Conservation (phyloP, 2,888 invertebrate species). For the Aleiodes testaceus region DNA sequence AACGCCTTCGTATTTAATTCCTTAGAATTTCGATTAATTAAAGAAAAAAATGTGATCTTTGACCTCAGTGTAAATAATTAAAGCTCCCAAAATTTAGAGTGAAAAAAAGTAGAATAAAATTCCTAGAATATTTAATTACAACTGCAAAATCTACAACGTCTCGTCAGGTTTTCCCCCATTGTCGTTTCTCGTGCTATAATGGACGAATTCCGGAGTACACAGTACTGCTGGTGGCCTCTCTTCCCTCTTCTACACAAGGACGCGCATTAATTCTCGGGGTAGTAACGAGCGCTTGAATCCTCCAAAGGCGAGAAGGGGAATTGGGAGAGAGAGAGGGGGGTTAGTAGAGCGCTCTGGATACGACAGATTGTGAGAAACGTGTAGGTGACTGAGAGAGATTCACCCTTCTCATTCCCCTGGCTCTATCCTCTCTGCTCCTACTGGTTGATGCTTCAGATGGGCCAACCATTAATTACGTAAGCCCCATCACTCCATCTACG, state of each 20-base stretch:
- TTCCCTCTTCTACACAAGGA: slow-evolving; percentile 29
- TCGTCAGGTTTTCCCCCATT: slow-evolving; percentile 38
- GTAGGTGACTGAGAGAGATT: slow-evolving; percentile 39
- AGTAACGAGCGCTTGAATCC: slow-evolving; percentile 48
- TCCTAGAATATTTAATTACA: slow-evolving; percentile 25
- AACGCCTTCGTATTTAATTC: too few species aligned
- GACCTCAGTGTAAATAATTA: too few species aligned
- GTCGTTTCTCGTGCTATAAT: slow-evolving; percentile 41
- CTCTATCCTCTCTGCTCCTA: slow-evolving; percentile 18
- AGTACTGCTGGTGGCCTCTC: not conserved
- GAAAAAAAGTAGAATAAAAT: not conserved
- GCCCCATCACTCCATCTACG: slow-evolving; percentile 57
- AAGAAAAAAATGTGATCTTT: too few species aligned
- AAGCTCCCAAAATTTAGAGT: too few species aligned
- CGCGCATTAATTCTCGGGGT: slow-evolving; percentile 49
- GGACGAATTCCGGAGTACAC: slow-evolving; percentile 41
- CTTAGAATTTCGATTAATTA: too few species aligned
- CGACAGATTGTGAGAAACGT: slow-evolving; percentile 41
- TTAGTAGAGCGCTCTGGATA: slow-evolving; percentile 44
- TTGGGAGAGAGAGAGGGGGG: slow-evolving; percentile 46
- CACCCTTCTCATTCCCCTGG: not conserved
- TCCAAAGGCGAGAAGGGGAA: slow-evolving; percentile 30
- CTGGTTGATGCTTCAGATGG: slow-evolving; percentile 52
- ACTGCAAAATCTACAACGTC: slow-evolving; percentile 32
- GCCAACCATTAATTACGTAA: slow-evolving; percentile 54